phyloP scores from a whole-genome alignment of 2,113 vertebrate species.

The Eclectus roratus region DNA sequence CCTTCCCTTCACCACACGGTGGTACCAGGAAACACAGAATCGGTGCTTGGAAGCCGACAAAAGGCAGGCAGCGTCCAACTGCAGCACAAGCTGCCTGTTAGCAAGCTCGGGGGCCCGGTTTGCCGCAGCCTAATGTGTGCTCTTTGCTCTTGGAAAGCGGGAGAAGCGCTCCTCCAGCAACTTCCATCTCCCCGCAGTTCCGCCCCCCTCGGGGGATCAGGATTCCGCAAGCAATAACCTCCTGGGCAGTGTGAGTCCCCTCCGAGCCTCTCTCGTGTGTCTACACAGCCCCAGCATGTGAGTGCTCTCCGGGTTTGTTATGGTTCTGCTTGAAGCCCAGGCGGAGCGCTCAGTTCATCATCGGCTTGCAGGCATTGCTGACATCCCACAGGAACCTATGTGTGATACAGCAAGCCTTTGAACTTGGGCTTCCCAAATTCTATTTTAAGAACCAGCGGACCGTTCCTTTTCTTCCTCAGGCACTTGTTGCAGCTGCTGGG shows the following conservation, averaged over 20 bases:
- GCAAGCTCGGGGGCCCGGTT: background rate
- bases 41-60: background rate
- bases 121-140: rapidly evolving
- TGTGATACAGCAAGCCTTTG: background rate
- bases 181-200: background rate
- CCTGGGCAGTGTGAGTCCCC: rapidly evolving
- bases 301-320: rapidly evolving
- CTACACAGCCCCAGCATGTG: rapidly evolving
- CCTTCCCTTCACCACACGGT: conserved; percentile 27
- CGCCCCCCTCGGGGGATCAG: rapidly evolving
- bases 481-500: conserved; percentile 26
- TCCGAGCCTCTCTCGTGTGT: background rate
- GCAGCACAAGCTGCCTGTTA: background rate
- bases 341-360: rapidly evolving
- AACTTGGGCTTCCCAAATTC: background rate
- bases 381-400: background rate
- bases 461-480: background rate
- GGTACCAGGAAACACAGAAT: conserved; percentile 41
- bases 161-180: background rate
- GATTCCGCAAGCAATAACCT: rapidly evolving
- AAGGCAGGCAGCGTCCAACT: background rate
- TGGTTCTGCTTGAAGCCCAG: background rate
- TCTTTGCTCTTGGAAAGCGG: rapidly evolving
- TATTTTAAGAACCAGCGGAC: background rate
- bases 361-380: background rate